These are phyloP conservation scores for Mayetiola destructor DNA, from an alignment of 2,888 invertebrate genomes.

Conservation along the genomic window DNA sequence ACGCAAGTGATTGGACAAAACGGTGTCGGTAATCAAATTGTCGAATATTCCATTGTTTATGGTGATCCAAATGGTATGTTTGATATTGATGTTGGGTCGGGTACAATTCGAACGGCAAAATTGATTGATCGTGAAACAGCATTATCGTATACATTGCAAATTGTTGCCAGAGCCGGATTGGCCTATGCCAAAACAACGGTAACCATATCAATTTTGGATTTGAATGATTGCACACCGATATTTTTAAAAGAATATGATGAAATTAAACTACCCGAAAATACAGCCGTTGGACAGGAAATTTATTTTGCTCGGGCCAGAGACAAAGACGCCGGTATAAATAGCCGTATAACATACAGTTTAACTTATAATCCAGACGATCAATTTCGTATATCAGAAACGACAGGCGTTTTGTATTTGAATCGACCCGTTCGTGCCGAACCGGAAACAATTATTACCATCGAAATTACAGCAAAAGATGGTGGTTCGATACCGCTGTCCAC, in stretches of 20 bases:
- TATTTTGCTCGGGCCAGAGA: slow-evolving; percentile 77
- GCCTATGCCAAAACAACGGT: slow-evolving; percentile 66
- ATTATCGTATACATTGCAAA: slow-evolving; percentile 57
- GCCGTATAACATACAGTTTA: slow-evolving; percentile 66
- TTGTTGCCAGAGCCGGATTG: slow-evolving; percentile 64
- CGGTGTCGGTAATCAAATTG: slow-evolving; percentile 28
- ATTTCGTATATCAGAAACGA: slow-evolving; percentile 71
- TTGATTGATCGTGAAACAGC: slow-evolving; percentile 73
- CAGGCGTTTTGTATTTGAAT: slow-evolving; percentile 78
- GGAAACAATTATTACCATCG: slow-evolving; percentile 52
- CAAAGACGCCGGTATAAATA: slow-evolving; percentile 77
- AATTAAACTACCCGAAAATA: slow-evolving; percentile 68
- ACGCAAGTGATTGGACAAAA: slow-evolving; percentile 40
- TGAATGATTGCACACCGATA: slow-evolving; percentile 82
- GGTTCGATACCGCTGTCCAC: slow-evolving; percentile 61
- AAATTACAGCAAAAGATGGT: slow-evolving; percentile 74
- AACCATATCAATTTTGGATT: slow-evolving; percentile 66
- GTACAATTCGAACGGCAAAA: slow-evolving; percentile 60
- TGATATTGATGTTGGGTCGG: slow-evolving; percentile 62
- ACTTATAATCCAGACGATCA: slow-evolving; percentile 64
- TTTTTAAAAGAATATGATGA: slow-evolving; percentile 68
- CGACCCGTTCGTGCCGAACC: slow-evolving; percentile 64
- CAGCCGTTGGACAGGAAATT: slow-evolving; percentile 86
- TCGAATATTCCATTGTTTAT: slow-evolving; percentile 59
- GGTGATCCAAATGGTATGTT: slow-evolving; percentile 70